These are phyloP conservation scores for Spinus olivaceus DNA, from an alignment of 2,797 vertebrate species.

Conservation along the genomic window DNA sequence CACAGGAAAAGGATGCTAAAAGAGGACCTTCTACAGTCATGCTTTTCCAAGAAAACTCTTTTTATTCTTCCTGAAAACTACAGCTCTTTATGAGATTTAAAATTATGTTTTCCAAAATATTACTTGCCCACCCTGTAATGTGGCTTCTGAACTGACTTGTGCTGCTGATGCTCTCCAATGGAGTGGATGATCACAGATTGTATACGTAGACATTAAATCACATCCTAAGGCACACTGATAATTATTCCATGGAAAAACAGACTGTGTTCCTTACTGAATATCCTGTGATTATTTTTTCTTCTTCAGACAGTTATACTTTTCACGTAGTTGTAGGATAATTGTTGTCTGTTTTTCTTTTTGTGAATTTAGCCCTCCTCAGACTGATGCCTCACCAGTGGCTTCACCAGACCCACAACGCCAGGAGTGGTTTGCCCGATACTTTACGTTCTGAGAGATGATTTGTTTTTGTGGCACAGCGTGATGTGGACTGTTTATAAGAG, in stretches of 20 bases:
- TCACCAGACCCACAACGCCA: slow-evolving; percentile 93
- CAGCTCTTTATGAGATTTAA: neutral
- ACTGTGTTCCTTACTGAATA: neutral
- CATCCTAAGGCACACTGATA: neutral
- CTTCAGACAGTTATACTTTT: neutral
- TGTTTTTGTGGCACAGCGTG: slow-evolving; percentile 66
- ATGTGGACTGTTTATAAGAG: slow-evolving; percentile 79
- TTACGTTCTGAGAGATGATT: slow-evolving; percentile 90
- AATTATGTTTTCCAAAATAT: neutral
- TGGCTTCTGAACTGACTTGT: slow-evolving; percentile 49
- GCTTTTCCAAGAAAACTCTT: slow-evolving; percentile 20
- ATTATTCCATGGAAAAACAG: neutral
- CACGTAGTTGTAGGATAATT: slow-evolving; percentile 53
- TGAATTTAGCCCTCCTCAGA: slow-evolving; percentile 93
- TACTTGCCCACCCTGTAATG: neutral
- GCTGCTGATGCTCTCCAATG: slow-evolving; percentile 72
- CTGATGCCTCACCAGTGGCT: slow-evolving; percentile 85
- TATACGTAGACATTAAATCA: slow-evolving; percentile 13
- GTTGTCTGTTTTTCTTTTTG: slow-evolving; percentile 38
- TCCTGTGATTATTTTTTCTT: neutral
- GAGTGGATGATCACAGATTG: slow-evolving; percentile 63
- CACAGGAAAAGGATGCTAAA: slow-evolving; percentile 70
- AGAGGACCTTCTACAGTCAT: slow-evolving; percentile 43
- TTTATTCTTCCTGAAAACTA: slow-evolving; percentile 32
- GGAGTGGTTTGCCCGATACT: slow-evolving; percentile 99